Evolutionary conservation across 2,113 vertebrate genomes (phyloP), one percentile per base, ranked within the genome.

Genomic region (Malurus elegans): DNA sequence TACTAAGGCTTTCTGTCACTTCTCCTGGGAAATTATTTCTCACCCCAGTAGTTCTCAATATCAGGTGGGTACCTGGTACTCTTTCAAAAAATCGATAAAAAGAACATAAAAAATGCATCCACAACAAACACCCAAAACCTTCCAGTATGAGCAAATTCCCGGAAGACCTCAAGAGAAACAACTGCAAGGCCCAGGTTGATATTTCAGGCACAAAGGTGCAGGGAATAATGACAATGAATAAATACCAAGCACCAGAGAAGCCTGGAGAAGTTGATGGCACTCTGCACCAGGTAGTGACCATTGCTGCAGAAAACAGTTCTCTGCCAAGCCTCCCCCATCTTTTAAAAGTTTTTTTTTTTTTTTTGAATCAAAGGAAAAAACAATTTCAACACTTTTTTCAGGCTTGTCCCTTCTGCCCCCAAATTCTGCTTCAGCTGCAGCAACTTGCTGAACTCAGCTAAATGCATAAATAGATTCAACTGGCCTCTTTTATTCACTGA

Each of bases 21-120:
- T 91, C 44, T 82, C 44, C 44, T 66, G 61, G 57, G 53, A 91
- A 81, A 79, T 93, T 61, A 76, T 48, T 88, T 96, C 64, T 64
- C 47, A 71, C 32, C 18, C 34, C 26, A 56, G 31, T 28, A 60
- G 74, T 47, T 87, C 38, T 61, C 45, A 23, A 1, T 78, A 72
- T 65, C 38, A 62, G 66, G 56, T 79, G 79, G 60, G 14, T 79
- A 71, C 20, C 57, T 8, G 6, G 54, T 54, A 86, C 6, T 32
- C 12, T 66, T 82, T 60, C 47, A 50, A 80, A 78, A 88, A 88
- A 50, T 34, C 1, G 0, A 80, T 62, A 29, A 53, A 88, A 64
- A 32, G 20, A 76, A 57, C 36, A 66, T 14, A 50, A 76, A 79
- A 87, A 88, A 72, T 57, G 40, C 13, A 40, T 79, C 29, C 1